phyloP scores from a whole-genome alignment of 1,140 invertebrate species.

The Holotrichia oblita region DNA sequence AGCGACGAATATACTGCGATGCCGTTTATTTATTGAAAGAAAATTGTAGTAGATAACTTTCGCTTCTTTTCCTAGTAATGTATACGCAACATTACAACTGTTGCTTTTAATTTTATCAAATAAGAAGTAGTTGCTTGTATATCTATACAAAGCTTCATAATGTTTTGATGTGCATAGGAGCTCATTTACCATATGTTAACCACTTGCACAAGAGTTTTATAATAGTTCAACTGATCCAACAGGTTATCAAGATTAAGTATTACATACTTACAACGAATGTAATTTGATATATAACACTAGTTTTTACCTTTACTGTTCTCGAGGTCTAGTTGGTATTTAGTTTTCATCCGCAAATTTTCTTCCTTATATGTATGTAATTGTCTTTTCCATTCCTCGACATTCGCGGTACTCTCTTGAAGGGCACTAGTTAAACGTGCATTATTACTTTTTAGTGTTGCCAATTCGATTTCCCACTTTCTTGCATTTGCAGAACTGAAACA shows the following conservation, averaged over 20 bases:
- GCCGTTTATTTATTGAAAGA: background rate
- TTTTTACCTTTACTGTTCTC: constrained; percentile 76
- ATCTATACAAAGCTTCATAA: background rate
- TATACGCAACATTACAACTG: background rate
- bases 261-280: background rate
- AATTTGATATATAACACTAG: background rate
- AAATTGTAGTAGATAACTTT: background rate
- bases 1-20: background rate
- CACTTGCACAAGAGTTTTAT: background rate
- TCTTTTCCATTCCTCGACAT: constrained; percentile 98
- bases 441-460: constrained; percentile 95
- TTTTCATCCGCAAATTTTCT: constrained; percentile 90
- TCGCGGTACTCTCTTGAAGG: constrained; percentile 95
- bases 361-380: constrained; percentile 96
- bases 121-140: background rate
- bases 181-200: background rate
- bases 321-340: constrained; percentile 73
- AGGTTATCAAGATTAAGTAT: too few relatives aligned
- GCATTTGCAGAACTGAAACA: constrained; percentile 88
- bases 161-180: background rate
- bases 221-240: background rate
- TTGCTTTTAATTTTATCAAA: too few relatives aligned
- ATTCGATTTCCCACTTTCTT: constrained; percentile 98
- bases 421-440: constrained; percentile 94
- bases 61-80: background rate